Base-by-base conservation (phyloP, 2,113 vertebrate genomes). In the Sakesphorus luctuosus region DNA sequence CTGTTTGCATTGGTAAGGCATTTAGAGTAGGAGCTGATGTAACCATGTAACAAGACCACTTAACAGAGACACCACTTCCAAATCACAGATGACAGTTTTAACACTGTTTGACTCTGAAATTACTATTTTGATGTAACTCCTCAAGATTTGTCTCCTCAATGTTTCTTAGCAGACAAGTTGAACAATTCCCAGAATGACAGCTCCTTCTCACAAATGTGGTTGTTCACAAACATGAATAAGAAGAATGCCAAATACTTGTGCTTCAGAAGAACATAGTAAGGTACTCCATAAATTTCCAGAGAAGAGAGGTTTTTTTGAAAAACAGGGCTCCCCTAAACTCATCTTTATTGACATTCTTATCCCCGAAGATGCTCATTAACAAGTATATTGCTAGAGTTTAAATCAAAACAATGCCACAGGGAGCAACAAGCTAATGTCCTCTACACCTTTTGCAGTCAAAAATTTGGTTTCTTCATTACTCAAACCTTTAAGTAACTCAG, bases 181-280 rank as follows among this genome's bases (percentile, higher is more conserved):
- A 80, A 47, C 18, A 21, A 53, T 20, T 47, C 83, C 29, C 21
- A 62, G 68, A 72, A 92, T 36, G 6, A 63, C 11, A 23, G 7
- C 18, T 72, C 33, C 24, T 63, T 58, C 58, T 33, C 38, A 55
- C 28, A 79, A 67, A 43, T 4, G 13, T 38, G 29, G 23, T 25
- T 58, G 59, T 8, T 82, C 29, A 81, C 24, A 50, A 77, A 63
- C 47, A 75, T 5, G 44, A 62, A 52, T 0, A 1, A 65, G 26
- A 79, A 84, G 19, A 84, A 56, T 12, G 15, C 13, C 0, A 0
- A 76, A 71, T 11, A 23, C 18, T 29, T 29, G 1, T 9, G n/a
- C 25, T 84, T 90, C 55, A 58, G 15, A 63, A 67, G 43, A 77
- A 86, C 24, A 52, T 0, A 43, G 33, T 7, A 40, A 84, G 16